Base-by-base conservation (phyloP, 2,113 vertebrate genomes). In the Thunnus thynnus region DNA sequence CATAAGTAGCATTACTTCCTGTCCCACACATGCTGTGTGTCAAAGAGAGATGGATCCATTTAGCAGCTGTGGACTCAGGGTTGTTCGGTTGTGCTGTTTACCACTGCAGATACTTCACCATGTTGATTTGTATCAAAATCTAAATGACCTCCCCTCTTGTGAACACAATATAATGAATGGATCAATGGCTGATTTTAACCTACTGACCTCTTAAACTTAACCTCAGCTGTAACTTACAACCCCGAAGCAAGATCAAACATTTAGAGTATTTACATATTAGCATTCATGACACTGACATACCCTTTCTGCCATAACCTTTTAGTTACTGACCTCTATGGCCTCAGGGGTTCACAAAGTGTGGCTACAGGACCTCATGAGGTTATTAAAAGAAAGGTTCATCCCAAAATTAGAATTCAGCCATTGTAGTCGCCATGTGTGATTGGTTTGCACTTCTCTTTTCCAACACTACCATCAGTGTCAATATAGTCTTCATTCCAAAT, bases 151-250 rank as follows among this genome's bases (percentile, higher is more conserved):
- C 3, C 5, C 6, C 32, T 63, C 3, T 61, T 44, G 0, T 60
- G 46, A 67, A 22, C 36, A 60, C 46, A 88, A 57, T 20, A 6
- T 76, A 73, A 63, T 76, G 63, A 84, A 79, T 32, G 44, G 48
- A 77, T 60, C 62, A 80, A 81, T 64, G 87, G 76, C 73, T 78
- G 72, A 89, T 82, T 77, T 58, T 79, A 88, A 91, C 87, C 89
- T 69, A 1, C 20, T 80, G 84, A 91, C 89, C 88, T 84, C 69
- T 89, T 25, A 64, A 87, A 70, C 22, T 80, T 56, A 81, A 86
- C 83, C 84, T 60, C 77, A 18, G 63, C 11, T 13, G 3, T 44
- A 36, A 84, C 89, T 72, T 67, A 20, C 36, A 62, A 86, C 70
- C 84, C 69, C 3, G 22, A 81, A 75, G 67, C 17, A 57, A 76